phyloP scores from a whole-genome alignment of 1,140 invertebrate genomes.

The Eupristina koningsbergeri region DNA sequence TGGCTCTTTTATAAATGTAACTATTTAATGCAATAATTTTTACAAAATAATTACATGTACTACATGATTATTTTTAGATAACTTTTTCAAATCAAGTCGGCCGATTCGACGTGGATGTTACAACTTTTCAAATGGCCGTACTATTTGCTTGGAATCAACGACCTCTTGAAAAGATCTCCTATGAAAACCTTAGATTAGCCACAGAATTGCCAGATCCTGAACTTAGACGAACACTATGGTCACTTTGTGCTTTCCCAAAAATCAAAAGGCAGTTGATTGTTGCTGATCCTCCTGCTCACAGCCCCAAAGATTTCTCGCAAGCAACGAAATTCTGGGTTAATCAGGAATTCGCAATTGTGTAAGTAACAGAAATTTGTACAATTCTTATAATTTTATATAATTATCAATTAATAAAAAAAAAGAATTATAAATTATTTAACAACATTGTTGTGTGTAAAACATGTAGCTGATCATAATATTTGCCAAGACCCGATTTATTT shows the following conservation, averaged over 20 bases:
- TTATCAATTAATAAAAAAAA: too few relatives aligned
- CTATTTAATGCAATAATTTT: too few relatives aligned
- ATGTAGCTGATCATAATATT: too few relatives aligned
- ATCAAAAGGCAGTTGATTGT: slow-evolving; percentile 92
- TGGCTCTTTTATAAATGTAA: slow-evolving; percentile 1
- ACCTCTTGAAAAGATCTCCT: slow-evolving; percentile 90
- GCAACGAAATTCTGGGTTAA: slow-evolving; percentile 97
- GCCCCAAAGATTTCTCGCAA: slow-evolving; percentile 94
- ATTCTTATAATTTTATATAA: too few relatives aligned
- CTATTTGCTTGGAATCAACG: slow-evolving; percentile 99
- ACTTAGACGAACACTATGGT: slow-evolving; percentile 96
- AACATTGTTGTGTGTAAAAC: too few relatives aligned
- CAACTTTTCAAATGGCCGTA: slow-evolving; percentile 99
- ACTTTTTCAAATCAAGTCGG: slow-evolving; percentile 95
- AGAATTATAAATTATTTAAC: too few relatives aligned
- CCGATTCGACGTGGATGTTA: slow-evolving; percentile 97
- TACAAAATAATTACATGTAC: too few relatives aligned
- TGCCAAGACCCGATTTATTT: too few relatives aligned
- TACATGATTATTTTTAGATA: slow-evolving; percentile 76
- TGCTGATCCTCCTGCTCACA: slow-evolving; percentile 84
- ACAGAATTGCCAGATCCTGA: slow-evolving; percentile 98
- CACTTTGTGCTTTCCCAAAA: slow-evolving; percentile 96
- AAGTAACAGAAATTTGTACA: slow-evolving; percentile 62
- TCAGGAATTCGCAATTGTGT: slow-evolving; percentile 93
- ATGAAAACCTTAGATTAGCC: slow-evolving; percentile 95